Conservation (phyloP, 1,140 invertebrate genomes). For the Pogonus chalceus region DNA sequence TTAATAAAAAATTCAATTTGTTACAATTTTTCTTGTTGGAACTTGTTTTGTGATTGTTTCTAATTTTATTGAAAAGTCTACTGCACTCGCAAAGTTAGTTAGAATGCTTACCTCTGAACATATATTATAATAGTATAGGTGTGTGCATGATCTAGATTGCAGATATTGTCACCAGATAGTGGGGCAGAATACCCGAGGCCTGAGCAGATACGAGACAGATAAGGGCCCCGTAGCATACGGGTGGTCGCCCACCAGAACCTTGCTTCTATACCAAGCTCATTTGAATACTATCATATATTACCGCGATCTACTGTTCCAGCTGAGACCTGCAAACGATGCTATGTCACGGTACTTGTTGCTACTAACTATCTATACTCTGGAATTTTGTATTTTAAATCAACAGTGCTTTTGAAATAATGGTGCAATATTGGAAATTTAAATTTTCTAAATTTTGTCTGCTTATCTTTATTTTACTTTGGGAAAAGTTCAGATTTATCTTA, state of each 20-base stretch:
- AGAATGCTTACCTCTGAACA: not conserved
- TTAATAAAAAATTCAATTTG: too few species aligned
- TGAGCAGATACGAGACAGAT: not conserved
- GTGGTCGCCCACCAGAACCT: conserved; percentile 26
- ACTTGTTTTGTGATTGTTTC: too few species aligned
- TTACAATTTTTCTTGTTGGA: too few species aligned
- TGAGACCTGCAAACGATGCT: not conserved
- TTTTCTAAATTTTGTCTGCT: too few species aligned
- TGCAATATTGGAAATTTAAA: too few species aligned
- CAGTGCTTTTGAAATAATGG: too few species aligned
- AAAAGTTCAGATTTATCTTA: too few species aligned
- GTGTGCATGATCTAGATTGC: conserved; percentile 35
- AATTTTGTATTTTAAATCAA: too few species aligned
- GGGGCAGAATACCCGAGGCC: conserved; percentile 24
- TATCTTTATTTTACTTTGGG: too few species aligned
- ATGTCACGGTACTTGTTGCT: too few species aligned
- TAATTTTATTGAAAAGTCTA: too few species aligned
- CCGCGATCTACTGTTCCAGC: not conserved
- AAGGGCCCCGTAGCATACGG: conserved; percentile 27
- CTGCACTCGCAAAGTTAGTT: not conserved
- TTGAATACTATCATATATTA: conserved; percentile 31
- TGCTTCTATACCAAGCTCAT: conserved; percentile 30
- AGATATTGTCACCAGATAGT: conserved; percentile 38
- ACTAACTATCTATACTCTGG: too few species aligned
- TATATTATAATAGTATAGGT: conserved; percentile 30